phyloP scores from a whole-genome alignment of 2,113 vertebrate species.

The Porphyrio hochstetteri region DNA sequence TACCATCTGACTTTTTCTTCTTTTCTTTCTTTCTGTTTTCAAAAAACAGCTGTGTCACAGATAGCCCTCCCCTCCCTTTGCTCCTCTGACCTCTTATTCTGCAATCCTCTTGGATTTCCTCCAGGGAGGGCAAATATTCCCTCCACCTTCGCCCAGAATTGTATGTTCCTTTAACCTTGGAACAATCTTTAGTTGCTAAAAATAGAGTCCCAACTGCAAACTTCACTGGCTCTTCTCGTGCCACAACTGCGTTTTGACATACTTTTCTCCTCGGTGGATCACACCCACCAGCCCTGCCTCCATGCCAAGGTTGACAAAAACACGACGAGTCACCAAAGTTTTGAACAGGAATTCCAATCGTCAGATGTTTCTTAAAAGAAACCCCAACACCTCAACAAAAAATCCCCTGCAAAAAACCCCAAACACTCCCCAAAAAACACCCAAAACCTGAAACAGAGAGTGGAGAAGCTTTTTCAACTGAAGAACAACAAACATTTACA shows the following conservation, averaged over 20 bases:
- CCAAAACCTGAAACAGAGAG: rapidly evolving
- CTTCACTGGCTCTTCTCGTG: neutral
- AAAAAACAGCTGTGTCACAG: constrained; percentile 62
- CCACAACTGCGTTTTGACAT: neutral
- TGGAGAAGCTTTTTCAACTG: neutral
- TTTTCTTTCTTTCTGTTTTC: neutral
- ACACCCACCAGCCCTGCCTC: neutral
- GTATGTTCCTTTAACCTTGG: constrained; percentile 17
- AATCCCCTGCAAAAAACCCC: too few relatives aligned
- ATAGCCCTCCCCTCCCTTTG: neutral
- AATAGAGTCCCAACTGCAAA: neutral
- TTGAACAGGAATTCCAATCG: neutral
- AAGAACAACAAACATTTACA: neutral
- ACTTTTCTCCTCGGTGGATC: neutral
- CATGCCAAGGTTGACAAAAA: neutral
- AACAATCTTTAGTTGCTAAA: constrained; percentile 8
- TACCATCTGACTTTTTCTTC: neutral
- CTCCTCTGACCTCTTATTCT: constrained; percentile 41
- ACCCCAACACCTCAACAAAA: too few relatives aligned
- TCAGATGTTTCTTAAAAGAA: neutral
- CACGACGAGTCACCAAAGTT: neutral
- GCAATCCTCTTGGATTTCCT: constrained; percentile 29
- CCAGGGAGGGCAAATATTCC: constrained; percentile 53
- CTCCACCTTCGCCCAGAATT: constrained; percentile 47
- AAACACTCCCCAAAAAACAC: too few relatives aligned